Base-by-base conservation (phyloP, 2,888 invertebrate genomes). In the Cartodere bifasciata region DNA sequence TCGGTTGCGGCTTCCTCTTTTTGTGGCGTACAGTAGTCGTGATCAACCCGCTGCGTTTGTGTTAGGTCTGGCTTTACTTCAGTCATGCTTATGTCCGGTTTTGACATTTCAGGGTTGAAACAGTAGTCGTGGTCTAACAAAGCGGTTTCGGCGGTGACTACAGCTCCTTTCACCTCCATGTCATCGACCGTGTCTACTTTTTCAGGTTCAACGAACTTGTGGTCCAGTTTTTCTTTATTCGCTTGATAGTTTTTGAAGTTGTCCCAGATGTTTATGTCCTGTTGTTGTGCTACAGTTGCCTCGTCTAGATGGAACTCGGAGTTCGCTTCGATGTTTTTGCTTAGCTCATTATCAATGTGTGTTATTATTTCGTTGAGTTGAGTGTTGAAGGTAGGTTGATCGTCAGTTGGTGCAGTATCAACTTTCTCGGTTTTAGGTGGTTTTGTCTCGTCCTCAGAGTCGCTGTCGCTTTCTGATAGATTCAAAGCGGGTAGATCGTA, bases 391-490 rank as follows among this genome's bases (percentile, higher is more conserved):
- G 33, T 28, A 2, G 26, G 28, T 15, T 32, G 32, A n/a, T 26
- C 5, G 4, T 52, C 50, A 38, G 57, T 62, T 38, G 49, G 52
- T 12, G 46, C 52, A 2, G 28, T 11, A 12, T 22, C 23, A 10
- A 21, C 28, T 23, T 13, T 13, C 10, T n/a, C 23, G 31, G 23
- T 26, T 38, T 34, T 31, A 23, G 20, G 22, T 28, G 35, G 44
- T 11, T 40, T 32, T 2, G 60, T 30, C 47, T 63, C 59, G 3
- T 57, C 60, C 13, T 72, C 75, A 2, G 62, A 71, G 35, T 74
- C 72, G 39, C 79, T 82, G 46, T 85, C 86, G 53, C 84, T 84
- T 48, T 86, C 86, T 1, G 85, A 86, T 23, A 87, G 64, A 64
- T 86, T 86, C 23, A 85, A 62, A 2, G 81, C 85, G 3, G 84